Percentiles rank a stretch among this genome's conserved stretches.
phyloP scores from a whole-genome alignment of 2,888 invertebrate species.

The Cenopis cana region DNA sequence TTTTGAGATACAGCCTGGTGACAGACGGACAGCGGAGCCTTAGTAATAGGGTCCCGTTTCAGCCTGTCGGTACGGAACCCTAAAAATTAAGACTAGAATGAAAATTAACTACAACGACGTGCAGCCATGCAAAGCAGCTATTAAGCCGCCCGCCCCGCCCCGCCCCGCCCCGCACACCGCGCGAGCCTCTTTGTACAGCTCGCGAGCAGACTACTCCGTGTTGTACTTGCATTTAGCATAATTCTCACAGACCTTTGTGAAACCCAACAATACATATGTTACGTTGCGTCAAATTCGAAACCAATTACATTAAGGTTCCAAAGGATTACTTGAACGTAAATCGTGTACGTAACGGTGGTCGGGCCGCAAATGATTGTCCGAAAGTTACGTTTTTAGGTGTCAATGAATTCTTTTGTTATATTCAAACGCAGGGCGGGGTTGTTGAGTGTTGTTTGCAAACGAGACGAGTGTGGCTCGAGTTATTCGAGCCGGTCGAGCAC shows the following conservation, averaged over 20 bases:
- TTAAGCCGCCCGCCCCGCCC: too few relatives aligned
- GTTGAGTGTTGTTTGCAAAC: slow-evolving; percentile 8
- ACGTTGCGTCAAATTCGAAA: background rate
- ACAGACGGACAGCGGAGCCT: too few relatives aligned
- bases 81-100: too few relatives aligned
- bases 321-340: background rate
- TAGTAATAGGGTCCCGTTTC: too few relatives aligned
- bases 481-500: background rate
- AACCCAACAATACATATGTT: background rate
- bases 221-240: slow-evolving; percentile 1
- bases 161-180: background rate
- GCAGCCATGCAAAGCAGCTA: background rate
- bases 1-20: too few relatives aligned
- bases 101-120: too few relatives aligned
- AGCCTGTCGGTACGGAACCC: too few relatives aligned
- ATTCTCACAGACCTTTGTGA: background rate
- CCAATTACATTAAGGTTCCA: background rate
- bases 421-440: background rate
- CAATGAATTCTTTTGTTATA: background rate
- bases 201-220: slow-evolving; percentile 5
- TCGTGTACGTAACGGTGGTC: too few relatives aligned
- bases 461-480: background rate
- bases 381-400: slow-evolving; percentile 8
- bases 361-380: background rate
- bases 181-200: background rate